Evolutionary conservation across 2,888 invertebrate species (phyloP).

Genomic region (Plebejus melissa): DNA sequence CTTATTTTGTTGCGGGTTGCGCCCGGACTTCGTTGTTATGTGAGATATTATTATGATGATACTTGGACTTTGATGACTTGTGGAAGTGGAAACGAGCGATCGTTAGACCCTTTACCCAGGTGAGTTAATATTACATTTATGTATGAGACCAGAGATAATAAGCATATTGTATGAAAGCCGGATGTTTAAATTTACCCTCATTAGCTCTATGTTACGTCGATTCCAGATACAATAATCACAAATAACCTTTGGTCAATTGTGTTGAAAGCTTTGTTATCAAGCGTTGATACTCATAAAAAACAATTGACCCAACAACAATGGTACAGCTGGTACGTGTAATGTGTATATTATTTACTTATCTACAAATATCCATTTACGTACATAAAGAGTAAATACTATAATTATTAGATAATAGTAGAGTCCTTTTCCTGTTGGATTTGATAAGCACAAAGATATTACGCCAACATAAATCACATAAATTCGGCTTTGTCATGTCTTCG

Average conservation of each 20-base stretch:
- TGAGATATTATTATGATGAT: constrained; percentile 54
- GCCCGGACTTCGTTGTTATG: constrained; percentile 45
- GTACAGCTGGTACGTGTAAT: too few relatives aligned
- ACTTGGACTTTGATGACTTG: constrained; percentile 48
- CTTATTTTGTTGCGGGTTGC: constrained; percentile 55
- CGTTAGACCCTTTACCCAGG: neutral
- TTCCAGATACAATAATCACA: too few relatives aligned
- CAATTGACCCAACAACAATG: too few relatives aligned
- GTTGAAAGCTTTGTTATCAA: too few relatives aligned
- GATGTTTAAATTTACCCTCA: neutral
- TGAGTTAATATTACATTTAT: constrained; percentile 10
- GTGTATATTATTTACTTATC: neutral
- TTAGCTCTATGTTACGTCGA: neutral
- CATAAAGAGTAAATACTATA: neutral
- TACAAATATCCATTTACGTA: neutral
- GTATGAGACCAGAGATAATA: neutral
- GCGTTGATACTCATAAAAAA: too few relatives aligned
- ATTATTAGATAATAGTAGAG: neutral
- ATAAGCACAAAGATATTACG: neutral
- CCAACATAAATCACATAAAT: neutral
- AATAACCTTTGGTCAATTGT: too few relatives aligned
- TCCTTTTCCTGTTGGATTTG: neutral
- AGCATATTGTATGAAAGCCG: neutral
- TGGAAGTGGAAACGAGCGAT: constrained; percentile 29
- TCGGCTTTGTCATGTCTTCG: neutral